These are phyloP conservation scores for Acanthosepion esculentum DNA, from an alignment of 2,888 invertebrate genomes.

Conservation along the genomic window DNA sequence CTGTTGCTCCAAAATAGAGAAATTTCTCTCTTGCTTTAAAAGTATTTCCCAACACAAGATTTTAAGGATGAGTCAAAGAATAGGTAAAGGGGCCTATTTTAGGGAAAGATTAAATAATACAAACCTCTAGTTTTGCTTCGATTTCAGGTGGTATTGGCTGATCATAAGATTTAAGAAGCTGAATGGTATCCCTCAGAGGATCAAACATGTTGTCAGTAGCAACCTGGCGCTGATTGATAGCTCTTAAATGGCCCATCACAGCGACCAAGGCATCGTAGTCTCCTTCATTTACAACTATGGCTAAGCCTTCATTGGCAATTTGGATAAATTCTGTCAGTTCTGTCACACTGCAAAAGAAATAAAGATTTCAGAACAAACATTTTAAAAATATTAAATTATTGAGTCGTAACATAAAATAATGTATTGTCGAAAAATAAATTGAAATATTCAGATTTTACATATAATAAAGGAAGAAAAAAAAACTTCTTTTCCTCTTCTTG, in stretches of 20 bases:
- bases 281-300: constrained; percentile 86
- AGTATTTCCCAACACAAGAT: no score
- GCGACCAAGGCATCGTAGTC: constrained; percentile 91
- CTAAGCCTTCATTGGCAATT: constrained; percentile 90
- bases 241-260: constrained; percentile 92
- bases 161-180: constrained; percentile 92
- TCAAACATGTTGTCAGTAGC: constrained; percentile 96
- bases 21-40: no score
- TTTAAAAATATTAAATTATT: neutral
- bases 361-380: neutral
- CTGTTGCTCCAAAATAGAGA: no score
- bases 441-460: neutral
- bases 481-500: neutral
- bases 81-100: no score
- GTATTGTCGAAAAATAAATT: neutral
- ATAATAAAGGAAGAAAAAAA: neutral
- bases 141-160: constrained; percentile 88
- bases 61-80: no score
- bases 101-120: no score
- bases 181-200: constrained; percentile 92
- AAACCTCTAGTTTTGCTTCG: no score
- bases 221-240: constrained; percentile 91
- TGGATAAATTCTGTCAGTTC: constrained; percentile 91
- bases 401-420: neutral
- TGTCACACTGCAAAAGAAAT: constrained; percentile 80